Evolutionary conservation across 2,797 vertebrate genomes (phyloP).

Genomic region (Onychomys torridus): DNA sequence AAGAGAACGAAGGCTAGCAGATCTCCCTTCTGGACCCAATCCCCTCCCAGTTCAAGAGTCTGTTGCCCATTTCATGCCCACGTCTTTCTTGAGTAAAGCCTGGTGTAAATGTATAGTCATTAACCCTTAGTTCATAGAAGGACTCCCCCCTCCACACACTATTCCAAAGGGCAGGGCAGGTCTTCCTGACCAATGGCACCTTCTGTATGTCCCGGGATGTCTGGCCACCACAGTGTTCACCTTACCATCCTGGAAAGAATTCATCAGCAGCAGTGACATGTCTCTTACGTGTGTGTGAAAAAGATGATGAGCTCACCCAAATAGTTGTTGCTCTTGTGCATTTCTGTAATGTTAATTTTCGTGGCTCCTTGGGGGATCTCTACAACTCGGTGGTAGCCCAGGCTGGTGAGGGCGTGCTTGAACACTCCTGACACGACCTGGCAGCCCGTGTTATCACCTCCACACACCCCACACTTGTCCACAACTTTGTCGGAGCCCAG

Average conservation of each 20-base stretch:
- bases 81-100: neutral
- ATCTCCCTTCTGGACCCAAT: neutral
- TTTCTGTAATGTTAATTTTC: slow-evolving; percentile 98
- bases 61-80: neutral
- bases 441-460: slow-evolving; percentile 95
- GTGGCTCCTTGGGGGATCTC: slow-evolving; percentile 99
- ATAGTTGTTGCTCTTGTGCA: slow-evolving; percentile 98
- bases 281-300: neutral
- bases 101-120: neutral
- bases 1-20: neutral
- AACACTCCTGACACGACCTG: slow-evolving; percentile 95
- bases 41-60: neutral
- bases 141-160: neutral
- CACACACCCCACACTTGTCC: slow-evolving; percentile 97
- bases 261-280: neutral
- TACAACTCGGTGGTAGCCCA: slow-evolving; percentile 98
- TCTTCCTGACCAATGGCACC: neutral
- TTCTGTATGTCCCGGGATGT: neutral
- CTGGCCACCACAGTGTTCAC: neutral
- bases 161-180: neutral
- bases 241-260: neutral
- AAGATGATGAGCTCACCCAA: slow-evolving; percentile 90
- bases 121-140: slow-evolving; percentile 19
- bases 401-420: slow-evolving; percentile 93
- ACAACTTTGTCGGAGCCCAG: slow-evolving; percentile 94